Evolutionary conservation across 2,113 vertebrate genomes (phyloP), one percentile per base, ranked within the genome.

Genomic region (Takifugu flavidus): DNA sequence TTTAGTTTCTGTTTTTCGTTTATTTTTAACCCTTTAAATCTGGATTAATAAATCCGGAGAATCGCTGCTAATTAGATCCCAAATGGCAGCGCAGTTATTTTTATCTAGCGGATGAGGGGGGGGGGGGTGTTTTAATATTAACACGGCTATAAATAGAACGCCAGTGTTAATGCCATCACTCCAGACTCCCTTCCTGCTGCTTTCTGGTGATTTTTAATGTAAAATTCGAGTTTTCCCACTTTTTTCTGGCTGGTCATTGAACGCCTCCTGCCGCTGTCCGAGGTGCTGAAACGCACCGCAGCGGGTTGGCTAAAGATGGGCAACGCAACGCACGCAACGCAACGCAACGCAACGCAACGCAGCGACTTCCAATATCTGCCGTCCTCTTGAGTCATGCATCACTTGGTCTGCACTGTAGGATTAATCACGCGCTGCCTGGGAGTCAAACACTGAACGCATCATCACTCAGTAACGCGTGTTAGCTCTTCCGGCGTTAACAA

Each of bases 91-190:
- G 45, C 20, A 60, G 61, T 77, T 82, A 81, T 82, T 86, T 83
- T 75, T 86, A 82, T 70, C 59, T 12, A 26, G 62, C 68, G 60
- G 54, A 14, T 43, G 13, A 43, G 2, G 45, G 45, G 5, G 44
- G 74, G 68, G 50, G 56, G 80, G 65, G 59, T 27, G 51, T 79
- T 80, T 89, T 74, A 82, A 86, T 86, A 89, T 89, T 87, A 87
- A 88, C 78, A 86, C 70, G 69, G 74, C 86, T 90, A 92, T 82
- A 89, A 88, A 88, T 92, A 90, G 90, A 82, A 73, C 56, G 45
- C 59, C 53, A 46, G 82, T 49, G 56, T 64, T 82, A 80, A 86
- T 86, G 80, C 66, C 69, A 58, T 76, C 65, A 46, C 45, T 67
- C 69, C 53, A 75, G 64, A 61, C 58, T 55, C 67, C 13, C 27